Evolutionary conservation across 2,797 vertebrate genomes (phyloP).

Genomic region (Lateolabrax maculatus): DNA sequence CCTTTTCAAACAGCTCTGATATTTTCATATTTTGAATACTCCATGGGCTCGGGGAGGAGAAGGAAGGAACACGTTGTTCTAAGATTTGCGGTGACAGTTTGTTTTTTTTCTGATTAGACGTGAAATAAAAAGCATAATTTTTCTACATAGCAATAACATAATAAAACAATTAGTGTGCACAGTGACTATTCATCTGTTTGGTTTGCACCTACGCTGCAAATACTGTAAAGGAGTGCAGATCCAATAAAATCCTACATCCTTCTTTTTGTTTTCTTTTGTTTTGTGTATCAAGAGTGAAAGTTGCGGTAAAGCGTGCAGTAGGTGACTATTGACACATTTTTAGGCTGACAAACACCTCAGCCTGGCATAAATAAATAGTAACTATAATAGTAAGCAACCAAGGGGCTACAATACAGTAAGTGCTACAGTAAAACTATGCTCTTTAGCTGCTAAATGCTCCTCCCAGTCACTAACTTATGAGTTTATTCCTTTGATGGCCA

Average conservation of each 20-base stretch:
- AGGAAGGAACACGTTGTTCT: not conserved
- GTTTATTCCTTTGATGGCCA: too few relatives aligned
- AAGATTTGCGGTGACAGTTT: not conserved
- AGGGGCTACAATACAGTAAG: too few relatives aligned
- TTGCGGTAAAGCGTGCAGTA: not conserved
- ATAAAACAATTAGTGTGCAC: not conserved
- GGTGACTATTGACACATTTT: not conserved
- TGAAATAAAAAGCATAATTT: conserved; percentile 11
- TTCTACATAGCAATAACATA: conserved; percentile 36
- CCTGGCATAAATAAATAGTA: too few relatives aligned
- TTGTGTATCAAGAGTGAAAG: not conserved
- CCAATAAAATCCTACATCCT: conserved; percentile 37
- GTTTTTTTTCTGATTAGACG: not conserved
- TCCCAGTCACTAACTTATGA: too few relatives aligned
- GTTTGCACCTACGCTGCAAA: conserved; percentile 31
- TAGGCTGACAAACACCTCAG: too few relatives aligned
- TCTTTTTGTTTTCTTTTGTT: not conserved
- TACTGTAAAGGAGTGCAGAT: conserved; percentile 15
- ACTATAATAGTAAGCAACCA: too few relatives aligned
- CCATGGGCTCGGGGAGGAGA: not conserved
- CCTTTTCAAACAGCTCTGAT: conserved; percentile 24
- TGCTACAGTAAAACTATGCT: too few relatives aligned
- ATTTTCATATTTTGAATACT: conserved; percentile 37
- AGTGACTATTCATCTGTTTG: not conserved
- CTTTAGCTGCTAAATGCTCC: too few relatives aligned